Evolutionary conservation across 2,113 vertebrate genomes (phyloP).

Genomic region (Anhinga rufa): DNA sequence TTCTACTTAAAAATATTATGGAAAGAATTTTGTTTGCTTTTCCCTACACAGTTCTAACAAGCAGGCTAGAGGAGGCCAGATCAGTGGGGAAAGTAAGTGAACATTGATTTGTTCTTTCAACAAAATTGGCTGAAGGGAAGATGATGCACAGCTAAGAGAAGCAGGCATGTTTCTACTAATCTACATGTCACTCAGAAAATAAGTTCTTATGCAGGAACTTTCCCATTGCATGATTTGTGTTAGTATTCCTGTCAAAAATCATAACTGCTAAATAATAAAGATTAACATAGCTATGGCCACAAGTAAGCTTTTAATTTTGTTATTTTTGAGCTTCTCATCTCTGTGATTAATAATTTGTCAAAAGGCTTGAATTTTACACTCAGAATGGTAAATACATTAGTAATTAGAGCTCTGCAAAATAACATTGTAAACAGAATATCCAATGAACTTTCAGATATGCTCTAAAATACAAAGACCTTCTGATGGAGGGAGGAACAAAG

Average conservation of each 20-base stretch:
- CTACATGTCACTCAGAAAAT: background rate
- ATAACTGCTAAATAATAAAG: background rate
- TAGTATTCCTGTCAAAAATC: background rate
- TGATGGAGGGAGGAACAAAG: background rate
- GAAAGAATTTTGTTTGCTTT: background rate
- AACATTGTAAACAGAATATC: background rate
- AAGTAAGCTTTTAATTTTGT: background rate
- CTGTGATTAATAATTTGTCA: conserved; percentile 24
- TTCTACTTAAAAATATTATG: background rate
- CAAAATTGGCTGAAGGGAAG: background rate
- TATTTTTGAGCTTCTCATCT: background rate
- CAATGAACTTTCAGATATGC: background rate
- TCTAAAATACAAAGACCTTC: background rate
- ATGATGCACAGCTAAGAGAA: background rate
- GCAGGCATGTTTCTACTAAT: background rate
- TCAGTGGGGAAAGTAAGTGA: background rate
- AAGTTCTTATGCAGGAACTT: background rate
- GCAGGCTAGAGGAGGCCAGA: background rate
- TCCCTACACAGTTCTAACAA: background rate
- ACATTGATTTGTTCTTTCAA: background rate
- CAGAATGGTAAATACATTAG: background rate
- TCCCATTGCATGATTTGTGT: background rate
- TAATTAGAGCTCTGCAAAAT: conserved; percentile 11
- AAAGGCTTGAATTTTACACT: background rate
- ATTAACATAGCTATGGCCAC: background rate